phyloP scores from a whole-genome alignment of 2,113 vertebrate genomes.

The Melanocharis versteri region DNA sequence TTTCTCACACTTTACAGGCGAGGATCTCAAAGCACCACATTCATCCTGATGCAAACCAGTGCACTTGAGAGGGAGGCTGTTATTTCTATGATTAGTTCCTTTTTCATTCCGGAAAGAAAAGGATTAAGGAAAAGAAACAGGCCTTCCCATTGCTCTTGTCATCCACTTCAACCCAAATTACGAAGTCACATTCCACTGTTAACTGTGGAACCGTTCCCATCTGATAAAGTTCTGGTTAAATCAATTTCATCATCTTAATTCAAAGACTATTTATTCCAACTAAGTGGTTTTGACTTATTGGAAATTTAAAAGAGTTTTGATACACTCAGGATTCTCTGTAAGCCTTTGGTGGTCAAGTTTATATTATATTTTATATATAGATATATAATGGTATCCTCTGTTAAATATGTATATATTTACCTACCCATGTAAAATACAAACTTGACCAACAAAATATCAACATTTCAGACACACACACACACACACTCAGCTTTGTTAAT shows the following conservation, averaged over 20 bases:
- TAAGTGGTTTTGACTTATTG: background rate
- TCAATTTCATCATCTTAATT: background rate
- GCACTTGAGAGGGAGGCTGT: background rate
- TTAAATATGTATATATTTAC: accelerated
- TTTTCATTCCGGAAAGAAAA: background rate
- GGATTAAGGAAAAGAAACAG: background rate
- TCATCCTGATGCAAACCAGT: background rate
- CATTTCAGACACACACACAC: background rate
- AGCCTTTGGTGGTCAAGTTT: background rate
- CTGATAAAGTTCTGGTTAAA: background rate
- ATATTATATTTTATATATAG: background rate
- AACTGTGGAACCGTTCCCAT: background rate
- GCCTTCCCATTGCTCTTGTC: background rate
- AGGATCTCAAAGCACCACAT: background rate
- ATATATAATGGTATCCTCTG: accelerated
- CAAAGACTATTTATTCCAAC: background rate
- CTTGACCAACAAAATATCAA: background rate
- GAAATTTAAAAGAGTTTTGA: background rate
- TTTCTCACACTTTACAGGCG: background rate
- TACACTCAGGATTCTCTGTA: accelerated
- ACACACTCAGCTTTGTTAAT: background rate
- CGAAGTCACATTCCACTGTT: background rate
- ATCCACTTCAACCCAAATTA: background rate
- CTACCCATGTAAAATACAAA: background rate
- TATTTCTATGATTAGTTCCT: background rate